A percentile compares a stretch with the other conserved stretches of the same genome.
These are phyloP conservation scores for Jaculus jaculus DNA, from an alignment of 2,113 vertebrate genomes.

Conservation along the genomic window DNA sequence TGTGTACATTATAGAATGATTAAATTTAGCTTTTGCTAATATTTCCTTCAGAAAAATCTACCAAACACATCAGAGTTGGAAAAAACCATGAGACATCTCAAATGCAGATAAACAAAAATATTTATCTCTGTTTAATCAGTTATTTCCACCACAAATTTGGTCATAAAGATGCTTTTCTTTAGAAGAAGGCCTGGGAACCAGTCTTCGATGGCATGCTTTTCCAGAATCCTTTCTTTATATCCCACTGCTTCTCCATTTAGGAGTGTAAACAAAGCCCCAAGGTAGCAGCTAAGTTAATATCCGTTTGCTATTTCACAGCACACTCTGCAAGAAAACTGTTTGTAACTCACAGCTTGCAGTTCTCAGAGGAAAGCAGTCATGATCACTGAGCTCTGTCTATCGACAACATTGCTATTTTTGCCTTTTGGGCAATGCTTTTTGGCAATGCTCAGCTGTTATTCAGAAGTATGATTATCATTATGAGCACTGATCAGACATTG, in stretches of 20 bases:
- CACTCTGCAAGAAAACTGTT: conserved; percentile 17
- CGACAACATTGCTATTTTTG: neutral
- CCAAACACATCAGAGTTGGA: neutral
- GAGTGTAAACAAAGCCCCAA: conserved; percentile 51
- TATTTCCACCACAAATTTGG: neutral
- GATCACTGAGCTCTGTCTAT: neutral
- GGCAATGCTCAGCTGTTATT: conserved; percentile 7
- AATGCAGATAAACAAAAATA: conserved; percentile 14
- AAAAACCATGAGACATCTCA: neutral
- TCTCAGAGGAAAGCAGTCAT: neutral
- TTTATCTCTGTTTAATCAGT: conserved; percentile 17
- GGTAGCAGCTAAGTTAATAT: conserved; percentile 50
- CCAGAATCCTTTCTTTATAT: conserved; percentile 26
- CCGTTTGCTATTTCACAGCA: conserved; percentile 44
- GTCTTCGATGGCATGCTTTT: neutral
- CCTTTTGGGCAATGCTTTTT: neutral
- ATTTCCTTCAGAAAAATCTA: conserved; percentile 6
- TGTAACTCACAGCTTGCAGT: conserved; percentile 52
- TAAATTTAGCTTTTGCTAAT: neutral
- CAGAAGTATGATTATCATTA: neutral
- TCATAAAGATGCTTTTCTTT: neutral
- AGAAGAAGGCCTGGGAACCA: neutral
- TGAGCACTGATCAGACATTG: neutral
- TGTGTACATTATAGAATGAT: neutral
- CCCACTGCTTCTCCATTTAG: conserved; percentile 42